Percentiles rank a stretch among this genome's conserved stretches.
Conservation (phyloP, 2,888 invertebrate species). For the Alloscopus bannaensis region DNA sequence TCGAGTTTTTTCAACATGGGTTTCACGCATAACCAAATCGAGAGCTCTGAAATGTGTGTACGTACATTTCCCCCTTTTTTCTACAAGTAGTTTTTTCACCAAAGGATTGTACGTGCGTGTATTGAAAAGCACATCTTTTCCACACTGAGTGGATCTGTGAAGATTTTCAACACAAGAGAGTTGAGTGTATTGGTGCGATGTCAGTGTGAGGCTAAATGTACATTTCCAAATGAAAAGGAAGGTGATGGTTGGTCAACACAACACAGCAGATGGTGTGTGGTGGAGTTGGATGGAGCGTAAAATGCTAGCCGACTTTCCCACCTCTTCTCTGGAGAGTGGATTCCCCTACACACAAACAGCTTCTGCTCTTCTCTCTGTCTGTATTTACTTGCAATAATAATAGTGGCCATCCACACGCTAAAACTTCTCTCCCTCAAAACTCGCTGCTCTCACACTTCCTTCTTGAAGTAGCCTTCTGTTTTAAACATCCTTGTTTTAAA, state of each 20-base stretch:
- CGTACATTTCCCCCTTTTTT: too few species aligned
- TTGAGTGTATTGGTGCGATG: not conserved
- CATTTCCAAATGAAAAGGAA: too few species aligned
- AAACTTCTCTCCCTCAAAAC: slow-evolving; percentile 23
- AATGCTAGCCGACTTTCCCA: slow-evolving; percentile 65
- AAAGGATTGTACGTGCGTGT: not conserved
- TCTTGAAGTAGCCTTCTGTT: too few species aligned
- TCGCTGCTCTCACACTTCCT: too few species aligned
- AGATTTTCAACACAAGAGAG: not conserved
- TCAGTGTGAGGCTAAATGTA: too few species aligned
- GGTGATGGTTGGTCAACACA: slow-evolving; percentile 45
- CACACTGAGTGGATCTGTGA: not conserved
- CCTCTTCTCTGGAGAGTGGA: slow-evolving; percentile 64
- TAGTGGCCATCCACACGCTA: slow-evolving; percentile 58
- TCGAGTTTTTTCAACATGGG: too few species aligned
- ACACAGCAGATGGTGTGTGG: slow-evolving; percentile 53
- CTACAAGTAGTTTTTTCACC: too few species aligned
- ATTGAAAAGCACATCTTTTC: not conserved
- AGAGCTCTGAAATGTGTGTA: too few species aligned
- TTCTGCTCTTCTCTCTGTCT: slow-evolving; percentile 6
- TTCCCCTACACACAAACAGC: slow-evolving; percentile 57
- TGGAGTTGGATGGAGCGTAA: slow-evolving; percentile 57
- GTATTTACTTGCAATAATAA: slow-evolving; percentile 50
- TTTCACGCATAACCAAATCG: too few species aligned
- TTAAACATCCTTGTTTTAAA: too few species aligned